A percentile compares a stretch with the other conserved stretches of the same genome.
phyloP scores from a whole-genome alignment of 2,113 vertebrate species.

The Catharus fuscescens region DNA sequence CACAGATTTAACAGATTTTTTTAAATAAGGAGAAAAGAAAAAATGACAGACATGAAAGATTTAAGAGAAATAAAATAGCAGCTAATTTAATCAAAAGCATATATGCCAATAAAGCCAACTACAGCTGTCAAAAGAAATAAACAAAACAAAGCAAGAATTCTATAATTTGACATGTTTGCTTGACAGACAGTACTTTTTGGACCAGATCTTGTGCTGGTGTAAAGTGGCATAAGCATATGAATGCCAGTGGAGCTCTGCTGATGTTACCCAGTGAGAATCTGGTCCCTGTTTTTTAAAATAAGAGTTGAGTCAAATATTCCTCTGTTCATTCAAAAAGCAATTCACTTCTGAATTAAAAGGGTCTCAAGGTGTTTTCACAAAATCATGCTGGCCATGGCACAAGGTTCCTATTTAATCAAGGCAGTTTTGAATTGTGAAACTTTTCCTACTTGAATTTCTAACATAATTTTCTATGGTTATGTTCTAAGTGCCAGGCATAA shows the following conservation, averaged over 20 bases:
- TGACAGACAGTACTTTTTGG: conserved; percentile 15
- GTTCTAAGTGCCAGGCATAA: conserved; percentile 17
- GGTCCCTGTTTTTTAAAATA: conserved; percentile 15
- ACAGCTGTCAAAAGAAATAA: conserved; percentile 38
- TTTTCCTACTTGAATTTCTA: conserved; percentile 35
- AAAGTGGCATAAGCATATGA: background rate
- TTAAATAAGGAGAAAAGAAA: background rate
- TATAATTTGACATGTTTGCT: conserved; percentile 8
- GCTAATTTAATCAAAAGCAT: conserved; percentile 10
- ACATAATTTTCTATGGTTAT: conserved; percentile 29
- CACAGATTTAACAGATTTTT: background rate
- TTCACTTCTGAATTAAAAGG: background rate
- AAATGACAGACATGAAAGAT: background rate
- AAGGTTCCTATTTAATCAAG: conserved; percentile 30
- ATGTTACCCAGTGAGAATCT: background rate
- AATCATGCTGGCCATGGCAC: background rate
- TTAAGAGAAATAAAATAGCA: conserved; percentile 34
- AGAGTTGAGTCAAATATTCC: background rate
- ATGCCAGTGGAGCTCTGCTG: background rate
- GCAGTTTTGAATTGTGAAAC: conserved; percentile 1
- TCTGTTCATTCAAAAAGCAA: background rate
- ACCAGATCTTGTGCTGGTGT: background rate
- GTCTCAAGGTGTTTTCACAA: conserved; percentile 22
- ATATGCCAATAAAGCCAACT: conserved; percentile 6
- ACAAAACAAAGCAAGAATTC: conserved; percentile 22